Evolutionary conservation across 2,888 invertebrate genomes (phyloP).

Genomic region (Phalera bucephala): DNA sequence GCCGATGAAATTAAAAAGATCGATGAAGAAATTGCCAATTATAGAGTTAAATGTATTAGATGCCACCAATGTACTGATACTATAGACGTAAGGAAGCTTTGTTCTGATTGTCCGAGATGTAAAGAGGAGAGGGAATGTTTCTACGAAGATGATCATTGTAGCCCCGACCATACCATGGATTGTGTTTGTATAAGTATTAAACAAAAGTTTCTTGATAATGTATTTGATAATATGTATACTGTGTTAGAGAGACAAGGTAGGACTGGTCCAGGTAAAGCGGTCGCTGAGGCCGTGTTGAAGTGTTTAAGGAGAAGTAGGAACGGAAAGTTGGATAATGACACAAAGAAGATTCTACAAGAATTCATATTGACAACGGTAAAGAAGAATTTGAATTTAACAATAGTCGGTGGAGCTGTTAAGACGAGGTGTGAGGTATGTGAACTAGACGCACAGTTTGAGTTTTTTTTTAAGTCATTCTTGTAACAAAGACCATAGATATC

Average conservation of each 20-base stretch:
- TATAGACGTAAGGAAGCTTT: constrained; percentile 49
- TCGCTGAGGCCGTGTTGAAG: constrained; percentile 54
- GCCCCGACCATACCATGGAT: constrained; percentile 41
- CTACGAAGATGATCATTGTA: constrained; percentile 44
- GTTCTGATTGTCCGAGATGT: constrained; percentile 68
- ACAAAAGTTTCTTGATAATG: constrained; percentile 64
- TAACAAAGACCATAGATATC: not conserved
- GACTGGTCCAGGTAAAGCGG: constrained; percentile 50
- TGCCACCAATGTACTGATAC: constrained; percentile 62
- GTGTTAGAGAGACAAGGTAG: constrained; percentile 56
- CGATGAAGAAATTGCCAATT: constrained; percentile 44
- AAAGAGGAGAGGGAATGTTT: constrained; percentile 49
- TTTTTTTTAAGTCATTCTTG: not conserved
- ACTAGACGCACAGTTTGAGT: not conserved
- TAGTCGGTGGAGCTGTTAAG: constrained; percentile 73
- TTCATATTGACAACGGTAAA: constrained; percentile 62
- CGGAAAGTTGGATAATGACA: constrained; percentile 61
- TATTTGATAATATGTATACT: constrained; percentile 73
- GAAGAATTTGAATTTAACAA: constrained; percentile 67
- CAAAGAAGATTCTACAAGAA: constrained; percentile 55
- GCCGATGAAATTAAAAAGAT: constrained; percentile 48
- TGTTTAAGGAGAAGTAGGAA: constrained; percentile 61
- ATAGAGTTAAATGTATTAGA: constrained; percentile 43
- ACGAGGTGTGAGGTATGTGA: constrained; percentile 68
- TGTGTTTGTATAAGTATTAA: constrained; percentile 66